Evolutionary conservation across 2,888 invertebrate genomes (phyloP).

Genomic region (Ectemnius continuus): DNA sequence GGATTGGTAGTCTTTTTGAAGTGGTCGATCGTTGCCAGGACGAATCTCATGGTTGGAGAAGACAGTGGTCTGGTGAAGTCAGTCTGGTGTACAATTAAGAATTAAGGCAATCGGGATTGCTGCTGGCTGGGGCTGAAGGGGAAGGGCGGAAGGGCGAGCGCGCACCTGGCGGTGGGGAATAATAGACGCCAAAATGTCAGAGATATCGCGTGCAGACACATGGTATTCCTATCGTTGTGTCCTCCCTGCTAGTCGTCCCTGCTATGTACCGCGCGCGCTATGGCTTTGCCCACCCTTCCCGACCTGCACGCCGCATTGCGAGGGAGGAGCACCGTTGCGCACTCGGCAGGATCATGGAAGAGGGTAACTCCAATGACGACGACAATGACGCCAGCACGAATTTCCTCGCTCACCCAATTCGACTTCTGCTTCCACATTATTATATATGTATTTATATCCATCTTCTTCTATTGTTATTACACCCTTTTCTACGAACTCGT

Average conservation of each 20-base stretch:
- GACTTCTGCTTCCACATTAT: too few species aligned
- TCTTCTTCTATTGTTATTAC: too few species aligned
- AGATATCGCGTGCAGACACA: conserved; percentile 58
- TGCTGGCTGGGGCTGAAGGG: not conserved
- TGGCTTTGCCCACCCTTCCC: not conserved
- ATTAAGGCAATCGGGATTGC: conserved; percentile 32
- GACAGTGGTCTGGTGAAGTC: not conserved
- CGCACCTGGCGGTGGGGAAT: conserved; percentile 31
- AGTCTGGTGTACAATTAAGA: conserved; percentile 31
- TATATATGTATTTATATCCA: too few species aligned
- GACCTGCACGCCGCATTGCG: not conserved
- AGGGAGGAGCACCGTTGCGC: not conserved
- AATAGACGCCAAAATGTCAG: conserved; percentile 36
- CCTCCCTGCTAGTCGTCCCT: conserved; percentile 17
- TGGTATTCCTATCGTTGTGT: conserved; percentile 44
- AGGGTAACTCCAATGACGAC: conserved; percentile 42
- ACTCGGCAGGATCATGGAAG: conserved; percentile 4
- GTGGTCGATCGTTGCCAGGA: too few species aligned
- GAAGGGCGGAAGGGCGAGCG: not conserved
- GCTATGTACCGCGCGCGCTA: conserved; percentile 22
- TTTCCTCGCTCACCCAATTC: conserved; percentile 47
- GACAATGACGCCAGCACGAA: conserved; percentile 37
- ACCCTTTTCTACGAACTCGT: too few species aligned
- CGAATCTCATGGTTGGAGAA: too few species aligned
- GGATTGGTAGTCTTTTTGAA: not conserved